Base-by-base conservation (phyloP, 2,888 invertebrate species). In the Melieria omissa region DNA sequence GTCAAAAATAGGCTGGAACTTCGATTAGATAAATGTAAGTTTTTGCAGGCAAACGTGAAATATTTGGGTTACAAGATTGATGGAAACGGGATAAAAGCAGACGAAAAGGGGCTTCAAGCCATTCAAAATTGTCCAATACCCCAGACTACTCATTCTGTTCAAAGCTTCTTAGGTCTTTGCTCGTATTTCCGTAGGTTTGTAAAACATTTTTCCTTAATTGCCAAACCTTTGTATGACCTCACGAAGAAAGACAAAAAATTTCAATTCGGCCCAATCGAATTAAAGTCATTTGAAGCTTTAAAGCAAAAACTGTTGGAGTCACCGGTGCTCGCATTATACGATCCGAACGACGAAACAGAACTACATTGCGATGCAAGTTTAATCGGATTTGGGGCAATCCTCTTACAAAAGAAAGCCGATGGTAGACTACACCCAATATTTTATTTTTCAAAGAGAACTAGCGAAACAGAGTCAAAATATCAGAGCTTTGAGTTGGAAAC, bases 301-400 rank as follows among this genome's bases (percentile, higher is more conserved):
- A 77, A 74, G 44, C 9, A 49, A 0, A 76, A 74, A 41, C 14
- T 74, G 49, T 9, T 73, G 5, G 54, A 71, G 8, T 46, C 74
- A 7, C 75, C 74, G 9, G 49, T 74, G 9, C 52, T 75, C 9
- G 72, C 73, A 4, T 12, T 76, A 3, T 86, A 81, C 68, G 77
- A 80, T 46, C 81, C 82, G 0, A 63, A 70, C 6, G 70, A 76
- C 14, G 79, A 81, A 61, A 85, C 84, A 5, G 82, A 85, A 71
- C 69, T 84, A 52, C 84, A 85, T 63, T 82, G 81, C 29, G 84
- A 85, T 75, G 84, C 82, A 4, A 82, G 81, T 71, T 65, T 78
- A 1, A 12, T 75, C 4, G 84, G 84, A 1, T 83, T 78, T 71
- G 84, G 83, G 0, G 78, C 79, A 0, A 79, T 85, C 7, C 71